phyloP scores from a whole-genome alignment of 2,113 vertebrate genomes.

The Chaetodon trifascialis region DNA sequence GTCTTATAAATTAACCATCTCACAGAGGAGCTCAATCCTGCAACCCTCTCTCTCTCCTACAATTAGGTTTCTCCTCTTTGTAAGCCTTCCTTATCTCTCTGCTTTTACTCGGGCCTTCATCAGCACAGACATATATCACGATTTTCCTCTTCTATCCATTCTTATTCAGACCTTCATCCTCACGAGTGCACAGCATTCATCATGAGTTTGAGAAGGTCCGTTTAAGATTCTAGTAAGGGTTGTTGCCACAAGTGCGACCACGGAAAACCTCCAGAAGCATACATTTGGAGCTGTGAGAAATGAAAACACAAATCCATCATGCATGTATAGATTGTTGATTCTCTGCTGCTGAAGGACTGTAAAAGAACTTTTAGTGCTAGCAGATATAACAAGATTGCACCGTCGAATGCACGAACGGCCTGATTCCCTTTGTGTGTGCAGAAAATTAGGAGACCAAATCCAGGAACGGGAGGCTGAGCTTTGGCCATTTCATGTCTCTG shows the following conservation, averaged over 20 bases:
- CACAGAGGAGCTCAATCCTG: conserved; percentile 71
- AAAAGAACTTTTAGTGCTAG: conserved; percentile 1
- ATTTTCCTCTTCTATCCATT: conserved; percentile 58
- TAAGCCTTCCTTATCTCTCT: conserved; percentile 68
- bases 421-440: conserved; percentile 41
- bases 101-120: conserved; percentile 67
- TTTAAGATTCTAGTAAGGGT: conserved; percentile 27
- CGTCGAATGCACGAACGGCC: not conserved
- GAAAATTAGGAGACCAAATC: conserved; percentile 45
- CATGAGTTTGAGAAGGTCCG: conserved; percentile 34
- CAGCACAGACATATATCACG: conserved; percentile 67
- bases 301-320: conserved; percentile 9
- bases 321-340: not conserved
- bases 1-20: conserved; percentile 83
- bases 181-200: conserved; percentile 57
- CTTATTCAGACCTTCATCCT: conserved; percentile 57
- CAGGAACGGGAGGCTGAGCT: conserved; percentile 41
- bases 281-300: conserved; percentile 3
- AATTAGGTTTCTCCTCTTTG: conserved; percentile 78
- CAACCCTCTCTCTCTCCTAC: conserved; percentile 63
- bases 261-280: conserved; percentile 27
- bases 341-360: too few relatives aligned
- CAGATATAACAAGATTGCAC: not conserved
- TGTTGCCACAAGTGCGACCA: conserved; percentile 5
- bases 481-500: conserved; percentile 35